These are phyloP conservation scores for Grammomys dolichurus DNA, from an alignment of 2,113 vertebrate genomes.

Conservation along the genomic window DNA sequence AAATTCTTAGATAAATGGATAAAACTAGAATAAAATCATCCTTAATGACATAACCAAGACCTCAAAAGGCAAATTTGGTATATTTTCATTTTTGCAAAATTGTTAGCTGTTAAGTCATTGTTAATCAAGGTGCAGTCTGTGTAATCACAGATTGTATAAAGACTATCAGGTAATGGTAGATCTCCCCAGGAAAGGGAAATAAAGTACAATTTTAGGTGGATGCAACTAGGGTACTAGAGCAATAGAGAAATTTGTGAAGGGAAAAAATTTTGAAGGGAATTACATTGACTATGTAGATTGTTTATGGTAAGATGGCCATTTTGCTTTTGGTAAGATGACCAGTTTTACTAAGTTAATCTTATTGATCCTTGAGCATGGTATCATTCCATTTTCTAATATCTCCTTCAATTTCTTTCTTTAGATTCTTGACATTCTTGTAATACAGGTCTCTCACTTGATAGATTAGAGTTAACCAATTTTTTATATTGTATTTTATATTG, in stretches of 20 bases:
- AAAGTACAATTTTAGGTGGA: not conserved
- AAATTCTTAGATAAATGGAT: not conserved
- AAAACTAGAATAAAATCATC: not conserved
- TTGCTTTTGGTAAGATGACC: no score
- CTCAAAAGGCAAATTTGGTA: not conserved
- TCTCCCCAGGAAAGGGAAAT: not conserved
- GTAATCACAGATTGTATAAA: not conserved
- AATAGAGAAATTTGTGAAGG: not conserved
- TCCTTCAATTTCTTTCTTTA: no score
- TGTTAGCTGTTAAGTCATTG: not conserved
- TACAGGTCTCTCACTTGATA: no score
- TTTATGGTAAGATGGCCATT: no score
- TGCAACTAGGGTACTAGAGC: not conserved
- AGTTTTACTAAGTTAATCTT: no score
- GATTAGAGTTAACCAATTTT: no score
- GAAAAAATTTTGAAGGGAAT: no score
- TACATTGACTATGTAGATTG: no score
- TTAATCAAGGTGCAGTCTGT: not conserved
- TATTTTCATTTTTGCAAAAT: not conserved
- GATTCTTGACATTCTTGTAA: no score
- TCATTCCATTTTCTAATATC: no score
- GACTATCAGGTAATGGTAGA: not conserved
- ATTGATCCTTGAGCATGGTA: no score
- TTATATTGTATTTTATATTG: no score
- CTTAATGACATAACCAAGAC: not conserved